Base-by-base conservation (phyloP, 2,113 vertebrate genomes). In the Lagenorhynchus albirostris region DNA sequence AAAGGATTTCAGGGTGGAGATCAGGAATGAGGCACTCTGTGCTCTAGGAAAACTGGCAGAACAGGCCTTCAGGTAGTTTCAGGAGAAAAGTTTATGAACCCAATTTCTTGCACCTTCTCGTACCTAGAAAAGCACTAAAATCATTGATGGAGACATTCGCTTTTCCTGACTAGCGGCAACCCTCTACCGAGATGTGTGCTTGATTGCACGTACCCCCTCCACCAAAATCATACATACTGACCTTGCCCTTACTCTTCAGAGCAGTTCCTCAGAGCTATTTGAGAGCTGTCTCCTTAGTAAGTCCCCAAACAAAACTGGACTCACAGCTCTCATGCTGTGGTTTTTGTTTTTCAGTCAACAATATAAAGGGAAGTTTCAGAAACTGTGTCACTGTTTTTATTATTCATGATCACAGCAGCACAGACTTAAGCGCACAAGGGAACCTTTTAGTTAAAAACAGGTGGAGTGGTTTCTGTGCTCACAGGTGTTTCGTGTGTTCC, bases 401-500 rank as follows among this genome's bases (percentile, higher is more conserved):
- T 47, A 33, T 23, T 60, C 36, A 73, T n/a, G 50, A 58, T 29
- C 86, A 81, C n/a, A 44, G 73, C 23, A 2, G 12, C 31, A 29
- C 0, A 38, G 18, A 17, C 36, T 50, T 36, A 70, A 58, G 29
- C 36, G 31, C 65, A 23, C 17, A n/a, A 11, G 10, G 10, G 9
- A 76, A 17, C 9, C 94, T 47, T 44, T 25, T 3, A 33, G 91
- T 74, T 36, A 80, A 92, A 81, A 73, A 6, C 6, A 15, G 41
- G 44, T 14, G 29, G 5, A 13, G 60, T 41, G 67, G 44, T 23
- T 44, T 81, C 73, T 44, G 15, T 21, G 70, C 21, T 44, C 21
- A 4, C 3, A 33, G 38, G 60, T 5, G 12, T 11, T 50, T 14
- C 2, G 1, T 0, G 4, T 17, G 44, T 17, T 41, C 47, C 33